Percentiles rank a stretch among this genome's conserved stretches.
Conservation (phyloP, 2,113 vertebrate species). For the Tonatia bakeri region DNA sequence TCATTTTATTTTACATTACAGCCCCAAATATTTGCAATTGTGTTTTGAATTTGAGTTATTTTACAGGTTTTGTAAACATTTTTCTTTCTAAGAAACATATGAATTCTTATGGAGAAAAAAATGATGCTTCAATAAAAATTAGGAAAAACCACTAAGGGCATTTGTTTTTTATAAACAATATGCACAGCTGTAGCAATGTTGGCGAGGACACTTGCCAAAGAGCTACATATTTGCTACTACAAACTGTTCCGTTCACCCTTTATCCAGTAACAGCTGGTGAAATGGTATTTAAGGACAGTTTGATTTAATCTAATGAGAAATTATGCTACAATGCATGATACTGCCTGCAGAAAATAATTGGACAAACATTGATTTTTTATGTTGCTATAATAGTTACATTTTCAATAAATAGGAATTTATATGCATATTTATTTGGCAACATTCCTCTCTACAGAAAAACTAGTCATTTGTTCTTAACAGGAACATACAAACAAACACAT, state of each 20-base stretch:
- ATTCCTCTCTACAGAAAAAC: conserved; percentile 53
- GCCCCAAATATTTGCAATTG: conserved; percentile 7
- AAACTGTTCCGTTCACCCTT: conserved; percentile 78
- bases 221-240: conserved; percentile 69
- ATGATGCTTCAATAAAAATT: conserved; percentile 68
- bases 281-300: conserved; percentile 84
- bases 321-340: conserved; percentile 76
- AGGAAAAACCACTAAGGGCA: conserved; percentile 57
- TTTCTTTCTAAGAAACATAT: conserved; percentile 28
- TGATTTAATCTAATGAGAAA: conserved; percentile 86
- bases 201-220: conserved; percentile 76
- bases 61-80: conserved; percentile 1
- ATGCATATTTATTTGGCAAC: conserved; percentile 77
- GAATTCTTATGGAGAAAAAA: conserved; percentile 43
- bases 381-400: conserved; percentile 82
- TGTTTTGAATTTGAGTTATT: conserved; percentile 31
- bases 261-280: conserved; percentile 84
- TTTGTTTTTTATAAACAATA: conserved; percentile 77
- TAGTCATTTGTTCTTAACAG: conserved; percentile 53
- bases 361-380: conserved; percentile 86
- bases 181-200: conserved; percentile 75
- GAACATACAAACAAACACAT: not conserved
- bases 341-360: conserved; percentile 83
- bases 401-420: conserved; percentile 83
- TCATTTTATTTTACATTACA: conserved; percentile 31